phyloP scores from a whole-genome alignment of 2,113 vertebrate species.

The Pandion haliaetus region DNA sequence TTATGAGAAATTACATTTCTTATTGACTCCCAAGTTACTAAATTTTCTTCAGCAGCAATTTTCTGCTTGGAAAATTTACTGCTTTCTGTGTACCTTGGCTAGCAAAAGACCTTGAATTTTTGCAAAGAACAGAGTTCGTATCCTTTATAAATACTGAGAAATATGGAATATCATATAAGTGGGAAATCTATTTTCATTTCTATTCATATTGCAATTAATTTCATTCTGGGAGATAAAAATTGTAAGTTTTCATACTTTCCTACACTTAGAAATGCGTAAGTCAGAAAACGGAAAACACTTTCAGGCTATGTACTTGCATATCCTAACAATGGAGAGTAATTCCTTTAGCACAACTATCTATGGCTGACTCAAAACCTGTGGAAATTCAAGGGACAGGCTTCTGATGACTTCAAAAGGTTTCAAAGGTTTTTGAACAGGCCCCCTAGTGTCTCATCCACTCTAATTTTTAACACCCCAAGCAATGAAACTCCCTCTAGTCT shows the following conservation, averaged over 20 bases:
- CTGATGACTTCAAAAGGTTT: constrained; percentile 44
- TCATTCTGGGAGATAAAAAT: neutral
- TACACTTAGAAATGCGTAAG: neutral
- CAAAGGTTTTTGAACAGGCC: constrained; percentile 41
- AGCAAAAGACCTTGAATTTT: neutral
- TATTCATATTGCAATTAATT: neutral
- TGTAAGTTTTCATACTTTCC: neutral
- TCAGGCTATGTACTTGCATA: neutral
- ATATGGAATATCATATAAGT: neutral
- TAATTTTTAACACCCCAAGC: constrained; percentile 30
- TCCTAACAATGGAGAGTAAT: neutral
- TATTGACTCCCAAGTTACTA: constrained; percentile 16
- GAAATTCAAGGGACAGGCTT: constrained; percentile 25
- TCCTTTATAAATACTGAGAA: neutral
- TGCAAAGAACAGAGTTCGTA: neutral
- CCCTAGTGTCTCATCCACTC: constrained; percentile 21
- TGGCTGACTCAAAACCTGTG: neutral
- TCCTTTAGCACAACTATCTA: neutral
- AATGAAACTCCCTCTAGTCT: constrained; percentile 29
- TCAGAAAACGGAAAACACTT: neutral
- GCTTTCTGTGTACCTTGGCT: neutral
- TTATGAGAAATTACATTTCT: constrained; percentile 15
- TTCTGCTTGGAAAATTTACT: constrained; percentile 30
- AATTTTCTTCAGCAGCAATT: constrained; percentile 11
- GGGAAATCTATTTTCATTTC: neutral